These are phyloP conservation scores for Dorcus hopei DNA, from an alignment of 2,888 invertebrate genomes.

Conservation along the genomic window DNA sequence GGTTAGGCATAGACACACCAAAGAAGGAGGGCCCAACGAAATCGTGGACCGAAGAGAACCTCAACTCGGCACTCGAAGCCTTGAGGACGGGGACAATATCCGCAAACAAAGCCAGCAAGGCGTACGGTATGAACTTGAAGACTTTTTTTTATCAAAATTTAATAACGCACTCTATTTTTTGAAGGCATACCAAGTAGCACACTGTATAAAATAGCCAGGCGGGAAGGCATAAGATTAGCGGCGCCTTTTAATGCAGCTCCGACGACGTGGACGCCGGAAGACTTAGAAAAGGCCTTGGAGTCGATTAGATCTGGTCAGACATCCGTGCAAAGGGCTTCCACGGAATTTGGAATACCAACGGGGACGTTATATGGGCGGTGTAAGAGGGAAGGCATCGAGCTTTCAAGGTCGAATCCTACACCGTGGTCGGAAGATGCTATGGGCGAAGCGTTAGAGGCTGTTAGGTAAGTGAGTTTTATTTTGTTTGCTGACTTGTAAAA, in stretches of 20 bases:
- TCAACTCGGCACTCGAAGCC: slow-evolving; percentile 79
- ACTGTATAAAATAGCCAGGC: slow-evolving; percentile 84
- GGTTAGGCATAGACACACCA: slow-evolving; percentile 85
- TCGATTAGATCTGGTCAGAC: slow-evolving; percentile 77
- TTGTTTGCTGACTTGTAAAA: not conserved
- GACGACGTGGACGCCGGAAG: slow-evolving; percentile 82
- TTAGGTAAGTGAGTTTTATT: slow-evolving; percentile 58
- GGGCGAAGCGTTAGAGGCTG: slow-evolving; percentile 86
- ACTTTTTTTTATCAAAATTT: not conserved
- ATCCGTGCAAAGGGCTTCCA: slow-evolving; percentile 82
- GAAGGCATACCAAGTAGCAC: slow-evolving; percentile 85
- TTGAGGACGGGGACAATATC: slow-evolving; percentile 81
- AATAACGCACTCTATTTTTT: slow-evolving; percentile 1
- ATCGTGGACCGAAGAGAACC: slow-evolving; percentile 83
- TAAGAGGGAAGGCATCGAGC: slow-evolving; percentile 84
- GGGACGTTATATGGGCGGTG: slow-evolving; percentile 86
- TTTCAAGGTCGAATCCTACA: slow-evolving; percentile 85
- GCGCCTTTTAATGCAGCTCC: slow-evolving; percentile 90
- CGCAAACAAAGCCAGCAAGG: slow-evolving; percentile 88
- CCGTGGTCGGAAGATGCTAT: slow-evolving; percentile 93
- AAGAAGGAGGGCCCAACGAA: slow-evolving; percentile 86
- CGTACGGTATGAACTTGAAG: slow-evolving; percentile 60
- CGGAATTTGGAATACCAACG: slow-evolving; percentile 84
- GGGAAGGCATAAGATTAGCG: slow-evolving; percentile 84
- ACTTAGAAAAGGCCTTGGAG: slow-evolving; percentile 77